Base-by-base conservation (phyloP, 2,888 invertebrate species). In the Harpalus rubripes region DNA sequence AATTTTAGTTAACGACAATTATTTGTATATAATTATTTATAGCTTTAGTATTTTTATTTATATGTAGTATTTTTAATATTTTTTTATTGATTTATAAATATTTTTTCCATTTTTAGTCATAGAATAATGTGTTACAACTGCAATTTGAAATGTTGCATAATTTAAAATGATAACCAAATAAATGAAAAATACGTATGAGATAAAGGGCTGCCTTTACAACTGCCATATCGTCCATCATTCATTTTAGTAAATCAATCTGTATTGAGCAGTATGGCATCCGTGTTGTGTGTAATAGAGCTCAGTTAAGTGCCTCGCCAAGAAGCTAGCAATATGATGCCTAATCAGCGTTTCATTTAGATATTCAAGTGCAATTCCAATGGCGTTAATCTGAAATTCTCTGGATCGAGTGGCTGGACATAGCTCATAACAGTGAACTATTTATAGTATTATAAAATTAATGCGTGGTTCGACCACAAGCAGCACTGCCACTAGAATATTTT, bases 401-500 rank as follows among this genome's bases (percentile, higher is more conserved):
- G 39, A 80, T 80, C 80, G 80, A 39, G 4, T 61, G 18, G 41
- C 63, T 80, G 63, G 7, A 26, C 58, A 61, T 61, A 61, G 81
- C 68, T 68, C 81, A 81, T 68, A 81, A 81, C 81, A 81, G 52
- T 81, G 63, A 81, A 81, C 16, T 44, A 58, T 61, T 58, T 72
- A 58, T 81, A 81, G 81, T 81, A 81, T 81, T 81, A 81, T 72
- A 18, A 80, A 80, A 61, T 39, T 61, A 80, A 81, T 56, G 18
- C 61, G 81, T 81, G 81, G 81, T 63, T 26, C 61, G 15, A 81
- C 81, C 65, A 81, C 81, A 32, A 56, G 56, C 72, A 68, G 58
- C 81, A 81, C 81, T 81, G 81, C 81, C 81, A 81, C 81, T 81
- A 81, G 72, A 81, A 81, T 81, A 74, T 74, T 44, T 26, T 74